Evolutionary conservation across 1,140 invertebrate species (phyloP), one percentile per base, ranked within the genome.

Genomic region (Dufourea novaeangliae): DNA sequence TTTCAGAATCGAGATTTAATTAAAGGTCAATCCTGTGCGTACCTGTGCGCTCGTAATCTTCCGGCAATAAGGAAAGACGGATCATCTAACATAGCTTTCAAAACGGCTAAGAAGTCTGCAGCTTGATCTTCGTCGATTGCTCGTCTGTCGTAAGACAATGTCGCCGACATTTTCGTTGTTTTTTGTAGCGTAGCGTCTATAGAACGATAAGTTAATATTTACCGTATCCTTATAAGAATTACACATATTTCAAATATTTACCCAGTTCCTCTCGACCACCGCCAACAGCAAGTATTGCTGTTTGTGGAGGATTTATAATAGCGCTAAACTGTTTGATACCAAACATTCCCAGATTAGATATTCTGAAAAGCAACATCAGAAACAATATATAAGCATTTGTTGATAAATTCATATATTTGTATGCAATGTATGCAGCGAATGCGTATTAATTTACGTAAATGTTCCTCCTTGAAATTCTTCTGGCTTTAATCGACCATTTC

Each of bases 321-420:
- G 97, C 97, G 88, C 94, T 95, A 91, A 98, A 98, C 88, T 96
- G 94, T 74, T 94, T 95, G 29, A 98, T 89, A 91, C 98, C 98
- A 92, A 97, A 99, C 99, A 99, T 99, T 88, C 99, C 99, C 77
- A 99, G 93, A 93, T 99, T 99, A 0, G 98, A 99, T 50, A 99
- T 96, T 22, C 95, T 96, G 73, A 67, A 82, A 86, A 64, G 17
- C 37, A n/a, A 12, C 17, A 27, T 66, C 4, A 1, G 6, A 64
- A 8, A 25, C 27, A 0, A 25, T 46, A 12, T 50, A 11, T 71
- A 41, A 39, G 59, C 61, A 27, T 25, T 20, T 44, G 39, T 59
- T 34, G 50, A 1, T 20, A 61, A 1, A 27, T 39, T 29, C 17
- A 34, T 41, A 39, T 20, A 64, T 72, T 62, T 12, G 0, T 22